phyloP scores from a whole-genome alignment of 2,888 invertebrate genomes.

The Crocallis elinguaria region DNA sequence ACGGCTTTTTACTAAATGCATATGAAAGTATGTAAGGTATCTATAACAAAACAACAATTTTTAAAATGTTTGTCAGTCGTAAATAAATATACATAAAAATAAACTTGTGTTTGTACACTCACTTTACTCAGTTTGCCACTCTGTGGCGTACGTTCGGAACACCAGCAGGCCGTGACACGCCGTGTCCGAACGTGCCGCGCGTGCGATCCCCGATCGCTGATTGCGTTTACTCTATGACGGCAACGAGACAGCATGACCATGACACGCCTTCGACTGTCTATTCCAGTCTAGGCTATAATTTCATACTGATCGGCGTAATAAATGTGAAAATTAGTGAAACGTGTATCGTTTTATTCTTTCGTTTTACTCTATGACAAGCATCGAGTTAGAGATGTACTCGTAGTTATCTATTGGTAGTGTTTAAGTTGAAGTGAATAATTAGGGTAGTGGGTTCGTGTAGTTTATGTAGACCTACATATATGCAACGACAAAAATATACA shows the following conservation, averaged over 20 bases:
- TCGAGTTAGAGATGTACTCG: too few relatives aligned
- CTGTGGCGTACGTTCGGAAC: conserved; percentile 34
- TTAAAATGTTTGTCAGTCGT: too few relatives aligned
- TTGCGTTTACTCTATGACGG: conserved; percentile 59
- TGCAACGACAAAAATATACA: too few relatives aligned
- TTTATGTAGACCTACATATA: too few relatives aligned
- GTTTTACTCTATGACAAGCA: too few relatives aligned
- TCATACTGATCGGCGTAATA: conserved; percentile 4
- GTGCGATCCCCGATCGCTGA: conserved; percentile 46
- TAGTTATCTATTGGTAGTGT: too few relatives aligned
- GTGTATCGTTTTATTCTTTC: not conserved
- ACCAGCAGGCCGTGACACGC: conserved; percentile 46
- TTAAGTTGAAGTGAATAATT: too few relatives aligned
- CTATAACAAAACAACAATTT: not conserved
- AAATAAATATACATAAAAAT: too few relatives aligned
- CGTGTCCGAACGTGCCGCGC: conserved; percentile 53
- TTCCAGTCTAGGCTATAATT: conserved; percentile 7
- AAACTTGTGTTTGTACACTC: not conserved
- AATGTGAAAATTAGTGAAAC: not conserved
- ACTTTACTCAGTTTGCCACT: not conserved
- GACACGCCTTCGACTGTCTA: conserved; percentile 19
- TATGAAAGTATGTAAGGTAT: too few relatives aligned
- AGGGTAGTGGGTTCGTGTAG: too few relatives aligned
- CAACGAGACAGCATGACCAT: conserved; percentile 26
- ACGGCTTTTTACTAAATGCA: too few relatives aligned